These are phyloP conservation scores for Aleiodes testaceus DNA, from an alignment of 2,888 invertebrate species.

Conservation along the genomic window DNA sequence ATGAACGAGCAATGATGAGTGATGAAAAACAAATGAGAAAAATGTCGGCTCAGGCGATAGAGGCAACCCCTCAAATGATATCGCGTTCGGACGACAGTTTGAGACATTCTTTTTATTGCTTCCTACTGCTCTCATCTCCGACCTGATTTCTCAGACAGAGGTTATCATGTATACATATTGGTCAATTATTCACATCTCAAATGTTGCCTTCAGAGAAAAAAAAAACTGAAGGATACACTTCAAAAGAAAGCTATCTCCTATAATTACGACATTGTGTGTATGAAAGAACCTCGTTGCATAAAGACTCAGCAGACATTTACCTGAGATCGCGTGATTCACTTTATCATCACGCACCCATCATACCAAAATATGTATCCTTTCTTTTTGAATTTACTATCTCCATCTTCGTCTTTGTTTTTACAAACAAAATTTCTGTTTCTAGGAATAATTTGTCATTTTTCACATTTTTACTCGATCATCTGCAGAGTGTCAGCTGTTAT, in stretches of 20 bases:
- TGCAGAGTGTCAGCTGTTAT: not conserved
- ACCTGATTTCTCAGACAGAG: constrained; percentile 8
- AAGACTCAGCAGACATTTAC: not conserved
- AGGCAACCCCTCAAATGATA: constrained; percentile 1
- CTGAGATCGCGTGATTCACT: constrained; percentile 16
- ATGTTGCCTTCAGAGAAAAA: not conserved
- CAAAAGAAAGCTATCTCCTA: not conserved
- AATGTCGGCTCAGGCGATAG: constrained; percentile 15
- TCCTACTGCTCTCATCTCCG: constrained; percentile 3
- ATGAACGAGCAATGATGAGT: constrained; percentile 19
- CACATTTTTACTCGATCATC: not conserved
- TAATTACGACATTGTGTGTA: constrained; percentile 12
- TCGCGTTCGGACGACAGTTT: constrained; percentile 6
- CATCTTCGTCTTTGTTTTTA: not conserved
- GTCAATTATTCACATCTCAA: constrained; percentile 20
- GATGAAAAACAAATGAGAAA: constrained; percentile 13
- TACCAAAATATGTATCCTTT: not conserved
- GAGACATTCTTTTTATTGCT: constrained; percentile 20
- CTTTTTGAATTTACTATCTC: constrained; percentile 5
- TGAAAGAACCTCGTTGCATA: not conserved
- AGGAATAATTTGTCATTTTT: not conserved
- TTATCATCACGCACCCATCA: constrained; percentile 23
- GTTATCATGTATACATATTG: constrained; percentile 28
- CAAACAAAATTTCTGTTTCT: not conserved
- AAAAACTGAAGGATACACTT: not conserved